Conservation (phyloP, 2,797 vertebrate genomes). For the Acrocephalus scirpaceus region DNA sequence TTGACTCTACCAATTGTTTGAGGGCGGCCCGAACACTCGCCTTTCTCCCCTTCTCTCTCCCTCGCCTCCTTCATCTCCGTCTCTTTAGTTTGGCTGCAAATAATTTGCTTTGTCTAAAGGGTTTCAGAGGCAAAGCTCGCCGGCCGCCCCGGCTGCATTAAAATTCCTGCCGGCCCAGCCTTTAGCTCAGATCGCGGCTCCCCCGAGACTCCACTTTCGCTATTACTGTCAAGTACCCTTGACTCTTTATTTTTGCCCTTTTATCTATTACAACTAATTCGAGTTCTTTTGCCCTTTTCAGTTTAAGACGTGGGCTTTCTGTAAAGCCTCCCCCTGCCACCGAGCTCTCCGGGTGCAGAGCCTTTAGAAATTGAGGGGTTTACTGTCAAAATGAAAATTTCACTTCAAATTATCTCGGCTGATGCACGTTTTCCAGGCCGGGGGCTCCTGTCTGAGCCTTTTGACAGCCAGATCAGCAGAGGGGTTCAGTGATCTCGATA, state of each 20-base stretch:
- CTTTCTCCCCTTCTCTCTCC: neutral
- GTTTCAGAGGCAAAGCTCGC: constrained; percentile 70
- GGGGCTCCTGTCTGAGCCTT: constrained; percentile 88
- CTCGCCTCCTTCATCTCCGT: neutral
- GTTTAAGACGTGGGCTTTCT: constrained; percentile 89
- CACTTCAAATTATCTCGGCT: constrained; percentile 92
- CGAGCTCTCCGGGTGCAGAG: constrained; percentile 80
- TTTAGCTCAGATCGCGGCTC: constrained; percentile 81
- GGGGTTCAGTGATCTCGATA: constrained; percentile 92
- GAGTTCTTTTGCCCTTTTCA: constrained; percentile 99
- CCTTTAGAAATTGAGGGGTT: constrained; percentile 90
- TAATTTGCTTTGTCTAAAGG: constrained; percentile 81
- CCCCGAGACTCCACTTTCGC: constrained; percentile 91
- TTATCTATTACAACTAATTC: constrained; percentile 99
- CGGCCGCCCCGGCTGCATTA: constrained; percentile 85
- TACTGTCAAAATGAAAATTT: constrained; percentile 95
- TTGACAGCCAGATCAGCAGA: constrained; percentile 91
- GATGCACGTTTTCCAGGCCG: constrained; percentile 87
- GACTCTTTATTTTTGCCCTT: constrained; percentile 98
- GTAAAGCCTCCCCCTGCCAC: constrained; percentile 83
- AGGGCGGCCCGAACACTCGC: neutral
- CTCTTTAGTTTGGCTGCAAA: constrained; percentile 50
- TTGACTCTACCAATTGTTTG: neutral
- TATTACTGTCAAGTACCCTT: constrained; percentile 99
- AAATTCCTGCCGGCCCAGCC: constrained; percentile 88